Evolutionary conservation across 35 echinoderm and acorn worm genomes (phyloP).

Genomic region (Amphiura filiformis): DNA sequence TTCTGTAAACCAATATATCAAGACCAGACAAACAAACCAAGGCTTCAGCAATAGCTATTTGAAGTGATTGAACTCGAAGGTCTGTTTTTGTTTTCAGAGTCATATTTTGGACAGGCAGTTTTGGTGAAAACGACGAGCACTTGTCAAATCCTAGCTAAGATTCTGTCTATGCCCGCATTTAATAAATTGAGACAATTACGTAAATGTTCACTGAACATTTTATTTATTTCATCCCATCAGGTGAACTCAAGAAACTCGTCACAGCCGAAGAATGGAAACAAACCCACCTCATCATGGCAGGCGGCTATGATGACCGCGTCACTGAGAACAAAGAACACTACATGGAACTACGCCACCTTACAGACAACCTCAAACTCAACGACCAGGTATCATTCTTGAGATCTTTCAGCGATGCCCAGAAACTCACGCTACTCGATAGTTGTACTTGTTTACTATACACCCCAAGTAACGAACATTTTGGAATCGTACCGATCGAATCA

Average conservation of each 20-base stretch:
- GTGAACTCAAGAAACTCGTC: conserved; percentile 49
- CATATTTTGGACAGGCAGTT: too few species aligned
- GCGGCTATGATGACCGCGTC: conserved; percentile 94
- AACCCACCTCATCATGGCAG: conserved; percentile 88
- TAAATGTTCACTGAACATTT: too few species aligned
- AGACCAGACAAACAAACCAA: too few species aligned
- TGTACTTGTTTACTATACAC: conserved; percentile 93
- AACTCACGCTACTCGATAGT: conserved; percentile 63
- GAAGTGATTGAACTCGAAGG: too few species aligned
- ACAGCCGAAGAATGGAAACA: conserved; percentile 54
- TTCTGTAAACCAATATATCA: too few species aligned
- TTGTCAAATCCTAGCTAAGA: too few species aligned
- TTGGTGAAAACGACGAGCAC: too few species aligned
- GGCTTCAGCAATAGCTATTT: too few species aligned
- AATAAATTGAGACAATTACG: too few species aligned
- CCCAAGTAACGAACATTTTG: conserved; percentile 94
- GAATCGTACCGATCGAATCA: conserved; percentile 93
- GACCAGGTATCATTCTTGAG: conserved; percentile 80
- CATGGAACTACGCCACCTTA: conserved; percentile 56
- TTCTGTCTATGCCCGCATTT: too few species aligned
- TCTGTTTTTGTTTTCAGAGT: too few species aligned
- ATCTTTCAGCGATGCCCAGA: conserved; percentile 89
- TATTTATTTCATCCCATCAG: conserved; percentile 32
- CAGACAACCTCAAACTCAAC: conserved; percentile 48
- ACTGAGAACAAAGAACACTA: conserved; percentile 94